Base-by-base conservation (phyloP, 1,140 invertebrate genomes). In the Habropoda laboriosa region DNA sequence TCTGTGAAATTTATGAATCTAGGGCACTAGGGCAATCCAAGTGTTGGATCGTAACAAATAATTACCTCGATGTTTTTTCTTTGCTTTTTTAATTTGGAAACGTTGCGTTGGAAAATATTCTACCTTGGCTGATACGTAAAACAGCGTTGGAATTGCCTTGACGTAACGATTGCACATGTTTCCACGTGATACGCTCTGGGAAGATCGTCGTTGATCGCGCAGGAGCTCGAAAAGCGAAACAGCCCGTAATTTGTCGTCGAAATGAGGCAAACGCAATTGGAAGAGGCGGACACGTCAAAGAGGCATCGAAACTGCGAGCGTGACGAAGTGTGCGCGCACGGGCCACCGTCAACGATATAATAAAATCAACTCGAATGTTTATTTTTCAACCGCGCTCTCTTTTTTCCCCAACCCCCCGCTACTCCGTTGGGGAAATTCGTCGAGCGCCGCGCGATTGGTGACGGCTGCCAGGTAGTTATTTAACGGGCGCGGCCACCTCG, bases 311-410 rank as follows among this genome's bases (percentile, higher is more conserved):
- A 32, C 16, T 45, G 40, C 24, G 5, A 38, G 8, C n/a, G 40
- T 27, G 42, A 4, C 21, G 18, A 30, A 47, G 47, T 7, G 24
- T 1, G 45, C 24, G 38, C 21, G 42, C 8, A 27, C 21, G 8
- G 8, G 42, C 24, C 12, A 42, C 51, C 4, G 16, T 24, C 6
- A 30, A 45, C 53, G 57, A 71, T 66, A 61, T 81, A 82, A 83
- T 85, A 81, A 88, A 89, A 88, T 88, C 85, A 80, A 89, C 78
- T 80, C 74, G 79, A 85, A 83, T 84, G 82, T 89, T 89, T 86
- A 87, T 84, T 83, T 86, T 80, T 73, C 53, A 30, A 27, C 21
- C 61, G 35, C 38, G 18, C 75, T 27, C 51, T 49, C 42, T 81
- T 61, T 45, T 80, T 74, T 60, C 27, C 32, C n/a, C n/a, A n/a